Conservation (phyloP, 2,888 invertebrate genomes). For the Ischnus inquisitorius region DNA sequence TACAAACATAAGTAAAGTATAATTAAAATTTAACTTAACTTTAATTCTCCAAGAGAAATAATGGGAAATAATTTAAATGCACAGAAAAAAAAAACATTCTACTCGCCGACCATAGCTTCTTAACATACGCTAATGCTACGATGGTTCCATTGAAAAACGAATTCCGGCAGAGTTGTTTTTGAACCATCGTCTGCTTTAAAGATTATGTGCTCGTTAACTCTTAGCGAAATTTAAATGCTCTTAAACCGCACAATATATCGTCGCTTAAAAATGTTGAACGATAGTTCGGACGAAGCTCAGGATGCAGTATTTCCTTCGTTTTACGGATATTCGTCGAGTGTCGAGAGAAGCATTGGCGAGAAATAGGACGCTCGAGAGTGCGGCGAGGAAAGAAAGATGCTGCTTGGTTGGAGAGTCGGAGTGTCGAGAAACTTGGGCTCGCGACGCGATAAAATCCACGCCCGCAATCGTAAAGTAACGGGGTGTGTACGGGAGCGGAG, state of each 20-base stretch:
- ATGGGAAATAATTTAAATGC: no score
- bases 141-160: neutral
- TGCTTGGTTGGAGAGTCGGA: neutral
- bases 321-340: neutral
- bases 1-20: no score
- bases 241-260: neutral
- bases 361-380: neutral
- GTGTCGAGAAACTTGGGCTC: neutral
- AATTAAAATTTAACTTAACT: no score
- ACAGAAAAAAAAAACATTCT: no score
- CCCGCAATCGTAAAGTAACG: conserved; percentile 12
- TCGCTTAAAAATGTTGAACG: neutral
- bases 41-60: no score
- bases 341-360: neutral
- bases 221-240: neutral
- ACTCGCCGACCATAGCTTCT: no score
- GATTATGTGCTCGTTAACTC: neutral
- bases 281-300: neutral
- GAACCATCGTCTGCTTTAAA: neutral
- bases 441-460: conserved; percentile 24
- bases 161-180: neutral
- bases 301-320: neutral
- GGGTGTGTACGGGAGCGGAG: neutral
- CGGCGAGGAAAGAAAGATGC: conserved; percentile 5
- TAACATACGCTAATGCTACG: neutral